phyloP scores from a whole-genome alignment of 2,888 invertebrate genomes.

The Anthrax anthrax region DNA sequence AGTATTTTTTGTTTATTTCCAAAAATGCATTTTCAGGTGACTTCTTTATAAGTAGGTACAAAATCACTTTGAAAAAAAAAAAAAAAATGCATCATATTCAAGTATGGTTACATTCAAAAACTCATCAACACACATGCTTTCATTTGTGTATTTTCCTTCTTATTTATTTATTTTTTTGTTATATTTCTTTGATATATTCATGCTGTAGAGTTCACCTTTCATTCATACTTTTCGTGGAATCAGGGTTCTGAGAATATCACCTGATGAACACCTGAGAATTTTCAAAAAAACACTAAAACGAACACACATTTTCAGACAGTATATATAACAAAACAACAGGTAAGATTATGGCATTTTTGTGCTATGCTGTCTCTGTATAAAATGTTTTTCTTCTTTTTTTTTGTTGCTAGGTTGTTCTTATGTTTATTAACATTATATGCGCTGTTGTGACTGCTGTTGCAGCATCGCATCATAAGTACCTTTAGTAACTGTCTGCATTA shows the following conservation, averaged over 20 bases:
- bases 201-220: not conserved
- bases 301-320: not conserved
- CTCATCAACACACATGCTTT: too few relatives aligned
- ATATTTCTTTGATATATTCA: too few relatives aligned
- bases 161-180: too few relatives aligned
- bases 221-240: constrained; percentile 6
- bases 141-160: too few relatives aligned
- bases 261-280: not conserved
- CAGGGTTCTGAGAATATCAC: not conserved
- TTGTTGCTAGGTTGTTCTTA: not conserved
- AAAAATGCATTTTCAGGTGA: too few relatives aligned
- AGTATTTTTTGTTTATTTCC: too few relatives aligned
- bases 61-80: too few relatives aligned
- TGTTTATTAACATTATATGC: too few relatives aligned
- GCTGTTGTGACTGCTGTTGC: not conserved
- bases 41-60: too few relatives aligned
- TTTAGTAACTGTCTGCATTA: not conserved
- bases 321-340: not conserved
- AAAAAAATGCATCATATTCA: too few relatives aligned
- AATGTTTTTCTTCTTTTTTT: not conserved
- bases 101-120: too few relatives aligned
- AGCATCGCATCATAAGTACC: not conserved
- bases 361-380: not conserved
- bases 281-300: not conserved
- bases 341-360: not conserved